These are phyloP conservation scores for Noturus placidus DNA, from an alignment of 2,113 vertebrate genomes.

Conservation along the genomic window DNA sequence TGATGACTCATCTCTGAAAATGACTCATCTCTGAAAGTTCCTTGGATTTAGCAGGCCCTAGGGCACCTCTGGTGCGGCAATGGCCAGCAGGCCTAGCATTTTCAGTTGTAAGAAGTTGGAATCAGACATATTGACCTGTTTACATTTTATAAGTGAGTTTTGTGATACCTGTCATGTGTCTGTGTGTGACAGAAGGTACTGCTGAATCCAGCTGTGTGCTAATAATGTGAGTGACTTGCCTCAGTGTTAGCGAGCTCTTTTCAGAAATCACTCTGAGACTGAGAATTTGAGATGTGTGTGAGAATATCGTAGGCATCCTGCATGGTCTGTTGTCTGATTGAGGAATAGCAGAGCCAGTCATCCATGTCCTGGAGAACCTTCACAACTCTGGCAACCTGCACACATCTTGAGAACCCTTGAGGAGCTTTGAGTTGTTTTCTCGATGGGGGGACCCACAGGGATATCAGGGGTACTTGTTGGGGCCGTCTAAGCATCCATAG, in stretches of 20 bases:
- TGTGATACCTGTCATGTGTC: neutral
- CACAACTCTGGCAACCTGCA: neutral
- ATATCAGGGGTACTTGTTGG: neutral
- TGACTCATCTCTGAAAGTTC: neutral
- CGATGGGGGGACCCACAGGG: neutral
- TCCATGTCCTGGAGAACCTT: neutral
- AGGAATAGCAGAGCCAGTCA: neutral
- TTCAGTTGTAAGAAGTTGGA: neutral
- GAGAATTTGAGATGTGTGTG: neutral
- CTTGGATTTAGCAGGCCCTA: neutral
- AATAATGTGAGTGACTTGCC: neutral
- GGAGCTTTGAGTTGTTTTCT: neutral
- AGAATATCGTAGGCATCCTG: neutral
- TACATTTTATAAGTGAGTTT: neutral
- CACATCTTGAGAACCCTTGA: neutral
- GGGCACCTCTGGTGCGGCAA: neutral
- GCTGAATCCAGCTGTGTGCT: neutral
- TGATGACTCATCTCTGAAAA: neutral
- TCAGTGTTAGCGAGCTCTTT: neutral
- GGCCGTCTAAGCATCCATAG: neutral
- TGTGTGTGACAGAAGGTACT: neutral
- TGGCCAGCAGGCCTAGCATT: neutral
- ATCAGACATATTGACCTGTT: neutral
- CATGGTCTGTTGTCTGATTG: neutral
- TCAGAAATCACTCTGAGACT: neutral